Base-by-base conservation (phyloP, 2,888 invertebrate genomes). In the Leucoma salicis region DNA sequence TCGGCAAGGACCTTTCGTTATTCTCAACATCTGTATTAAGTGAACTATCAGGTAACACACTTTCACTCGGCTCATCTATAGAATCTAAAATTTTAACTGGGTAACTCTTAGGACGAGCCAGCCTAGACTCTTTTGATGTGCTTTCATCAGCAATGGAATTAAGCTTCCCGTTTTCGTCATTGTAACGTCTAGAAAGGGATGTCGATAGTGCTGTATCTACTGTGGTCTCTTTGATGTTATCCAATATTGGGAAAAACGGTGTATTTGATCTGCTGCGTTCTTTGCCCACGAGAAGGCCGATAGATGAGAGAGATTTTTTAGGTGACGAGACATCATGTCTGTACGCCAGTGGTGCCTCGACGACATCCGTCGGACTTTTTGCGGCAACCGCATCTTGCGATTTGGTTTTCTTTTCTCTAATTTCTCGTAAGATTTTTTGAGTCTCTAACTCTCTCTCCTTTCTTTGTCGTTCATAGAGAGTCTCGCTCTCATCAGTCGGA, bases 401-500 rank as follows among this genome's bases (percentile, higher is more conserved):
- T 46, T 78, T 82, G 53, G 79, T 91, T 42, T 90, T 79, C 70
- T 93, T 92, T 66, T 94, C 92, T 43, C 95, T 75, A 42, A 94
- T 92, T 83, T 95, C 92, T 66, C 92, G 91, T 5, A 94, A 71
- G 14, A 93, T 91, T 72, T 92, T 91, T 74, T 94, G 92, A 35
- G 95, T 91, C 82, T 94, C 91, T 62, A 94, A 79, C 76, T 95
- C 92, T 57, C 94, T 90, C 73, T 93, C 90, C 51, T 91, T 91
- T 56, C 91, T 90, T 66, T 92, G 91, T 70, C 91, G 78, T 1
- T 91, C 90, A 65, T 92, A 93, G 14, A 91, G 83, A 65, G 91
- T 94, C 59, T 95, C 95, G 64, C 91, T 94, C 59, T 95, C 95
- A 43, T 93, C 94, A 13, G 91, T 77, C 6, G 93, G 92, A 1